A percentile compares a stretch with the other conserved stretches of the same genome.
phyloP scores from a whole-genome alignment of 2,888 invertebrate species.

The Lepetodrilus schrolli region DNA sequence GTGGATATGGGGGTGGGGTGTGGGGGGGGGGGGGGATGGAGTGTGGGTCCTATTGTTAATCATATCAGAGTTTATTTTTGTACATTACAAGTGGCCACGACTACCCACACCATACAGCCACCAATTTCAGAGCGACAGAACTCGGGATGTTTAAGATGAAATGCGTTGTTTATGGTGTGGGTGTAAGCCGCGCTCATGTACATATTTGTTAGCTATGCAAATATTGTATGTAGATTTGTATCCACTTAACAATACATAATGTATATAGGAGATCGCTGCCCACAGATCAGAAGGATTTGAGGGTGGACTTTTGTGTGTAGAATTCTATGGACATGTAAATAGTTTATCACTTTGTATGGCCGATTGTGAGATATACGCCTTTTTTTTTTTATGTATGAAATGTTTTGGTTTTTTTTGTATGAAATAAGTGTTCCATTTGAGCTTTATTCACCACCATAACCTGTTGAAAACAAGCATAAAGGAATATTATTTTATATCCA shows the following conservation, averaged over 20 bases:
- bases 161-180: background rate
- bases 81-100: slow-evolving; percentile 5
- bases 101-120: background rate
- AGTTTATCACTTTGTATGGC: background rate
- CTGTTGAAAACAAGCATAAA: too few species aligned
- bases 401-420: too few species aligned
- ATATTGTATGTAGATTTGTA: slow-evolving; percentile 1
- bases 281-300: background rate
- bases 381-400: too few species aligned
- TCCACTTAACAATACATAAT: background rate
- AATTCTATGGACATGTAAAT: background rate
- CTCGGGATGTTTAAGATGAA: too few species aligned
- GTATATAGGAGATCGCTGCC: background rate
- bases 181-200: too few species aligned
- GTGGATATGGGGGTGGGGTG: too few species aligned
- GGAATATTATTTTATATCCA: too few species aligned
- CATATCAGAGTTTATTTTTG: slow-evolving; percentile 27
- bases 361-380: background rate
- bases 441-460: too few species aligned
- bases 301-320: background rate
- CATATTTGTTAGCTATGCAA: slow-evolving; percentile 21
- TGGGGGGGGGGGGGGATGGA: too few species aligned
- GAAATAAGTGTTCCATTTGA: too few species aligned
- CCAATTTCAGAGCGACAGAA: background rate
- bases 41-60: slow-evolving; percentile 11